Base-by-base conservation (phyloP, 1,140 invertebrate species). In the Oryctes rhinoceros region DNA sequence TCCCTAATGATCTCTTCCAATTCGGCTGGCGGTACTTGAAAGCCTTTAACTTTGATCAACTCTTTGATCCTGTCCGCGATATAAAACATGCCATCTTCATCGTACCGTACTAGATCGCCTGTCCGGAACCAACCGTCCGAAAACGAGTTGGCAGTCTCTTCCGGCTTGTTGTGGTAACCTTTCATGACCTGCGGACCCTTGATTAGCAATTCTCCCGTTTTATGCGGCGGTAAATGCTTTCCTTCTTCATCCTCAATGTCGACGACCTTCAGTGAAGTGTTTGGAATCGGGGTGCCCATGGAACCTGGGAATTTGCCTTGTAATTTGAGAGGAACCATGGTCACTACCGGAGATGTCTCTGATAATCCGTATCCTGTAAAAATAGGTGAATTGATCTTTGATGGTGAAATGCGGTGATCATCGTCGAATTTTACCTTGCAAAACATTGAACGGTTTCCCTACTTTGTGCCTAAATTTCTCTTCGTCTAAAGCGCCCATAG, bases 1-100 rank as follows among this genome's bases (percentile, higher is more conserved):
- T 90, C 90, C 78, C 95, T 89, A n/a, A 98, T 85, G 15, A 97
- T 82, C 20, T 91, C 94, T 89, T 98, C 97, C 47, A 98, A 85
- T 87, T 97, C 96, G 0, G 96, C 95, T 9, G 97, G 97, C 5
- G 96, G 90, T 9, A 98, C 96, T 93, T 97, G 91, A 71, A 91
- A 90, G 35, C 92, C 94, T 87, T 94, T 94, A 67, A 96, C 95
- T 90, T 97, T 97, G 80, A 96, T 96, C 4, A 96, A 89, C 85
- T 96, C 95, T 83, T 97, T 97, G 3, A 96, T 83, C 80, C 95
- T 88, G 83, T 96, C 96, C 0, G 92, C 91, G 80, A 97, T 91
- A 81, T 89, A 94, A 76, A 96, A 89, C 74, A 89, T 87, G 1
- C 88, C 90, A 1, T 91, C 88, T 3, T 94, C 88, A 83, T 95